These are phyloP conservation scores for Rissa tridactyla DNA, from an alignment of 2,113 vertebrate genomes.

Conservation along the genomic window DNA sequence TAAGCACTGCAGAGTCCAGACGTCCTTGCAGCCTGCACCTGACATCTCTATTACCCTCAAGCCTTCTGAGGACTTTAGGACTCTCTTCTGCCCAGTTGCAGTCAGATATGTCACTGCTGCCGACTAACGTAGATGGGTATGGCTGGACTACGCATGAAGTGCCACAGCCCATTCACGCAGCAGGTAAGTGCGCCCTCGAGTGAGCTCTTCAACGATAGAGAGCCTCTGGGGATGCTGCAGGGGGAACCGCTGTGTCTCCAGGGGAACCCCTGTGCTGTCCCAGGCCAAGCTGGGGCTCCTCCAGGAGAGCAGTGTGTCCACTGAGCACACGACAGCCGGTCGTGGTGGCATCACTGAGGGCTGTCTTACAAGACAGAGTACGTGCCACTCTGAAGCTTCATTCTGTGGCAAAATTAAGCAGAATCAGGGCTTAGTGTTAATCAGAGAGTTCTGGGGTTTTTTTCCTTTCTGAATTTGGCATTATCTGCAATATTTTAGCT, in stretches of 20 bases:
- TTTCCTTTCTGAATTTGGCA: background rate
- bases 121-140: background rate
- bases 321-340: rapidly evolving
- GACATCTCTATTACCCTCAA: background rate
- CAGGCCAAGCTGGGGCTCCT: background rate
- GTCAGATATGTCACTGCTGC: background rate
- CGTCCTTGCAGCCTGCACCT: background rate
- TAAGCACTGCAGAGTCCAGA: background rate
- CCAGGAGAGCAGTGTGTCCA: background rate
- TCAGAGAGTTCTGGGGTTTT: background rate
- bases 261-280: background rate
- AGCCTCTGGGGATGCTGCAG: background rate
- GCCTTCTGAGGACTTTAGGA: background rate
- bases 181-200: background rate
- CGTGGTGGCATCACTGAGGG: background rate
- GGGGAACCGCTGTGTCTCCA: background rate
- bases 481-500: background rate
- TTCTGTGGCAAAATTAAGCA: background rate
- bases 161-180: background rate
- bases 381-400: rapidly evolving
- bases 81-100: background rate
- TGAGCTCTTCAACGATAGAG: background rate
- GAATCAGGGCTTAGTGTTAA: background rate
- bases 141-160: background rate
- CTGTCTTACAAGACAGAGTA: background rate